Evolutionary conservation across 2,113 vertebrate species (phyloP).

Genomic region (Oophaga pumilio): DNA sequence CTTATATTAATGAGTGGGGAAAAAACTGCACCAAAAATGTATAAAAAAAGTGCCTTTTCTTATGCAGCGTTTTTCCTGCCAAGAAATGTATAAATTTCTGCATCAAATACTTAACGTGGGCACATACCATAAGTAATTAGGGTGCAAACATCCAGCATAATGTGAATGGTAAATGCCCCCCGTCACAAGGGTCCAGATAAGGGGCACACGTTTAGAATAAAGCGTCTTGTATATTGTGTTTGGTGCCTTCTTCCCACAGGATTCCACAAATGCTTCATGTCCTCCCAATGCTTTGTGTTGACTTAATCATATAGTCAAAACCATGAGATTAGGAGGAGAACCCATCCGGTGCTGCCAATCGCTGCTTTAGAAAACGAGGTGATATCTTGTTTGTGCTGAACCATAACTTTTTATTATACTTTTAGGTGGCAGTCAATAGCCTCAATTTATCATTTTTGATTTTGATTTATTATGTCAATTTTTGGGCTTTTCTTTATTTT

Average conservation of each 20-base stretch:
- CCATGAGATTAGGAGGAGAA: not conserved
- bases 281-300: not conserved
- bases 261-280: slow-evolving; percentile 31
- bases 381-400: not conserved
- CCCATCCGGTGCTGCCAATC: not conserved
- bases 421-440: not conserved
- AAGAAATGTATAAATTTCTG: no score
- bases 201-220: not conserved
- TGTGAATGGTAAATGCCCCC: not conserved
- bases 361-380: not conserved
- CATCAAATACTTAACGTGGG: no score
- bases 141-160: no score
- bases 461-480: no score
- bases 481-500: no score
- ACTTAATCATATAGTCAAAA: not conserved
- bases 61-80: no score
- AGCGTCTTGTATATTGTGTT: not conserved
- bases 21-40: no score
- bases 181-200: not conserved
- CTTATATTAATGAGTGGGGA: no score
- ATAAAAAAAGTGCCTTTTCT: no score
- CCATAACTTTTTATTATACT: not conserved
- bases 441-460: no score
- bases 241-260: not conserved
- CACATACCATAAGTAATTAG: not conserved